These are phyloP conservation scores for Riparia riparia DNA, from an alignment of 2,113 vertebrate species.

Conservation along the genomic window DNA sequence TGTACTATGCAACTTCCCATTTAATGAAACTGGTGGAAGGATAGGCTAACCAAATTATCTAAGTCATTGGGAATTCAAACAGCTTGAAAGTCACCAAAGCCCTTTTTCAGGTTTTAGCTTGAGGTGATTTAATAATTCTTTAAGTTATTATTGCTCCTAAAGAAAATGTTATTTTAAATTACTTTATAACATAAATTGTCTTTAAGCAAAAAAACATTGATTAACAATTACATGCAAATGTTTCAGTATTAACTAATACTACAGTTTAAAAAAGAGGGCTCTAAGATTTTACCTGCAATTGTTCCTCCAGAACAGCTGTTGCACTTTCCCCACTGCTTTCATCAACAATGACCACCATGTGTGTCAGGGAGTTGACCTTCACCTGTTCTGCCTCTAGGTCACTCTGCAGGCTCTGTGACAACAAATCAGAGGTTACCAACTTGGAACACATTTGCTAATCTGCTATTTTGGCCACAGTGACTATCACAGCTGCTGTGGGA, in stretches of 20 bases:
- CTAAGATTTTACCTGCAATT: constrained; percentile 85
- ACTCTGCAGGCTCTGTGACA: constrained; percentile 85
- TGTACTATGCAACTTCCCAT: not conserved
- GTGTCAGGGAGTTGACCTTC: constrained; percentile 97
- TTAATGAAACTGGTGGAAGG: not conserved
- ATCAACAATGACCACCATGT: constrained; percentile 99
- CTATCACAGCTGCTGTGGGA: constrained; percentile 11
- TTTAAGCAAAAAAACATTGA: not conserved
- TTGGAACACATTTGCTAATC: not conserved
- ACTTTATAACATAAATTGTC: not conserved
- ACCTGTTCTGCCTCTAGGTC: constrained; percentile 95
- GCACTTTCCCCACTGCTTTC: constrained; percentile 92
- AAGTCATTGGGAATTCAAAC: not conserved
- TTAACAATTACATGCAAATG: not conserved
- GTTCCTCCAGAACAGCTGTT: constrained; percentile 90
- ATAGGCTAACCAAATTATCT: not conserved
- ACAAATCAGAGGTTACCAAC: not conserved
- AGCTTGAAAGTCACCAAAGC: not conserved
- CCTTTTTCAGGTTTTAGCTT: not conserved
- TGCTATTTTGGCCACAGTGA: not conserved
- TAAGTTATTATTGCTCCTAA: not conserved
- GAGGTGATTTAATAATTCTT: not conserved
- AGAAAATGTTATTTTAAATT: not conserved
- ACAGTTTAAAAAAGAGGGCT: not conserved
- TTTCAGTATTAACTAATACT: not conserved